Base-by-base conservation (phyloP, 1,140 invertebrate genomes). In the Zophobas atratus region DNA sequence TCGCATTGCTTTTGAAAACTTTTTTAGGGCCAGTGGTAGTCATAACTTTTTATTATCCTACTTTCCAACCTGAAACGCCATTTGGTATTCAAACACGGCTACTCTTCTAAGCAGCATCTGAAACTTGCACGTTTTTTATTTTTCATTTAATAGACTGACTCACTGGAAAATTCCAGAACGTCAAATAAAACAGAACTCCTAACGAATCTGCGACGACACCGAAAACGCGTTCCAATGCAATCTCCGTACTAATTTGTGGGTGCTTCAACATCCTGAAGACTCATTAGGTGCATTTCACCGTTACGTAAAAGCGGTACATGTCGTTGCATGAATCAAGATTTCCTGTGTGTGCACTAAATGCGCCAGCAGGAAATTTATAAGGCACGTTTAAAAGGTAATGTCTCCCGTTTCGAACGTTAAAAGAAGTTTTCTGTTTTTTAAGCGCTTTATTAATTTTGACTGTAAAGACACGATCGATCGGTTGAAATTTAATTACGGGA, bases 1-100 rank as follows among this genome's bases (percentile, higher is more conserved):
- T 38, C 57, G 57, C 57, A 63, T 63, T 63, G 57, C 35, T 63
- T 63, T 63, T 67, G 6, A 3, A 67, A 67, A 67, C 60, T 67
- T 67, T 67, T 67, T 67, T 67, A 3, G 60, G 60, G 60, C 43
- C 43, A 67, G 60, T 43, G 6, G 60, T 67, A 43, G 39, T 67
- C 60, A 67, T 67, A 67, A 67, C 60, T 67, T 67, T 67, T 67
- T 67, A 67, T 67, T 67, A 43, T 67, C 39, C n/a, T 33, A 32
- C 39, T 67, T 46, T 39, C 34, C 39, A 43, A 41, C 36, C n/a
- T 67, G 20, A 39, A 43, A 46, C 2, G 43, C 38, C 43, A 67
- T 39, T 67, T 67, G 41, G 60, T 67, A 67, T 67, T 67, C 60
- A 67, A 67, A 67, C 60, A 43, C 60, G 39, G 0, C 60, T 41